phyloP scores from a whole-genome alignment of 2,113 vertebrate species.

The Taurulus bubalis region DNA sequence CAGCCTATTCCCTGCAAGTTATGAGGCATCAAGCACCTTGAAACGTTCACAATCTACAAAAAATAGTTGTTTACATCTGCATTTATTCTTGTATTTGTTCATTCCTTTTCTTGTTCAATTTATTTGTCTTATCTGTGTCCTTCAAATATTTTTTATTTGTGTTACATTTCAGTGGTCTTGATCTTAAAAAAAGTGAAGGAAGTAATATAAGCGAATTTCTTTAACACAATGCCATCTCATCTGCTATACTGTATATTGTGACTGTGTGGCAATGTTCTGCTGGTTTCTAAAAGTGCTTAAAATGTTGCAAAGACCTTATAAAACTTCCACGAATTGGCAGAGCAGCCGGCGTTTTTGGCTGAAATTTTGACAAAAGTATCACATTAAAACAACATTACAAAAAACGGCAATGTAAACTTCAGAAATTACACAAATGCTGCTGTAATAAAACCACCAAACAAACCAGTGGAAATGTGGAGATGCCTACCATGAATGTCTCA shows the following conservation, averaged over 20 bases:
- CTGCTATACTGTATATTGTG: not conserved
- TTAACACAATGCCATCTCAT: not conserved
- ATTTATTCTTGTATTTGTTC: not conserved
- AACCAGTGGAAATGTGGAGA: not conserved
- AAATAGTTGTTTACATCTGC: not conserved
- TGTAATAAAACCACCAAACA: not conserved
- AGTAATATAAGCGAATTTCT: not conserved
- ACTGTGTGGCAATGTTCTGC: not conserved
- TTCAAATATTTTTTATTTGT: not conserved
- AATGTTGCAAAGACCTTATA: not conserved
- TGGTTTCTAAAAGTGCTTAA: not conserved
- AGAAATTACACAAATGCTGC: not conserved
- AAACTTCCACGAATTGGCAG: too few species aligned
- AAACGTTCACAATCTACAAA: not conserved
- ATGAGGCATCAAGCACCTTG: not conserved
- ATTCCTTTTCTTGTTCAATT: not conserved
- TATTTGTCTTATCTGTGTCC: not conserved
- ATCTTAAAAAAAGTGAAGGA: not conserved
- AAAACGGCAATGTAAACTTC: not conserved
- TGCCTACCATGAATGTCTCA: not conserved
- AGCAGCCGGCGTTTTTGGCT: not conserved
- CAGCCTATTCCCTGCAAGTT: not conserved
- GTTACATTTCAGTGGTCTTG: not conserved
- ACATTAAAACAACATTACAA: not conserved
- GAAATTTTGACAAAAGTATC: not conserved